These are phyloP conservation scores for Morinoia aosen DNA, from an alignment of 2,888 invertebrate genomes.

Conservation along the genomic window DNA sequence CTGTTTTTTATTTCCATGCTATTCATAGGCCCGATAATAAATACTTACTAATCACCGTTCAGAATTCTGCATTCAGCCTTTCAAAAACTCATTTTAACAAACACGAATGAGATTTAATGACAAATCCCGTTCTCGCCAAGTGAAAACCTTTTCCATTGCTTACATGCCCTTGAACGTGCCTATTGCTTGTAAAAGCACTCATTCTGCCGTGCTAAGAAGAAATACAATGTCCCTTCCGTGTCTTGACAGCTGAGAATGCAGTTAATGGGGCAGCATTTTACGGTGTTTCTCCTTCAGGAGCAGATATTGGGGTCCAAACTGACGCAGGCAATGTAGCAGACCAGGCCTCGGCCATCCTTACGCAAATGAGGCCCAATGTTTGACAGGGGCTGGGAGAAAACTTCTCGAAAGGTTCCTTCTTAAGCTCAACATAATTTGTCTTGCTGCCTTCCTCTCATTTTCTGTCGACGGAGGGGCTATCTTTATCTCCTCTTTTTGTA, in stretches of 20 bases:
- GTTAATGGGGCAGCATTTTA: neutral
- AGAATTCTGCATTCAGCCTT: too few species aligned
- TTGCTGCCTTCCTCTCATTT: neutral
- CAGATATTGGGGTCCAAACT: neutral
- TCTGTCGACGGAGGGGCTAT: neutral
- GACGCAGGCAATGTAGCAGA: neutral
- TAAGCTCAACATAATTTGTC: neutral
- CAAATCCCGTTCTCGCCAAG: neutral
- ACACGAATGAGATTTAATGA: neutral
- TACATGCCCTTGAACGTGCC: neutral
- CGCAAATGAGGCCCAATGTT: slow-evolving; percentile 10
- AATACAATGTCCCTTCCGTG: neutral
- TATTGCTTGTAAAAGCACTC: neutral
- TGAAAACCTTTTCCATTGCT: neutral
- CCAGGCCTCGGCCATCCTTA: neutral
- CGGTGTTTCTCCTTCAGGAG: neutral
- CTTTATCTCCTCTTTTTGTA: too few species aligned
- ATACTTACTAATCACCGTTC: too few species aligned
- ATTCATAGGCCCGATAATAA: too few species aligned
- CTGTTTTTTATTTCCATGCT: too few species aligned
- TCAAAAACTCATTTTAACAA: too few species aligned
- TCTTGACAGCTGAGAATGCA: neutral
- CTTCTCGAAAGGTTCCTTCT: neutral
- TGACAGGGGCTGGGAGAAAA: neutral
- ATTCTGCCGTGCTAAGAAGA: neutral